Base-by-base conservation (phyloP, 2,113 vertebrate species). In the Capreolus pygargus region DNA sequence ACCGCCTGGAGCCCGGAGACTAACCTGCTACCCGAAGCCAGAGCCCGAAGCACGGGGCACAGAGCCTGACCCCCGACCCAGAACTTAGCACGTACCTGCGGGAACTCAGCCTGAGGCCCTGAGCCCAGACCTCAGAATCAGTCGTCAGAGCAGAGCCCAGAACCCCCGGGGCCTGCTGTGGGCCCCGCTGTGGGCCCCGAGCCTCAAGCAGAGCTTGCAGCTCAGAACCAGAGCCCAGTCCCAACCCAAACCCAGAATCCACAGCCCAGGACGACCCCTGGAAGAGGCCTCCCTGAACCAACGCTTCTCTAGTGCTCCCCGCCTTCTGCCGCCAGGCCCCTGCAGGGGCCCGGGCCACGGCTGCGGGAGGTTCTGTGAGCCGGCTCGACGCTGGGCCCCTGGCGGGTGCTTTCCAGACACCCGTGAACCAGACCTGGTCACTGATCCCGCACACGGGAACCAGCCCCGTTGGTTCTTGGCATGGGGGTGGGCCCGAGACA, bases 261-360 rank as follows among this genome's bases (percentile, higher is more conserved):
- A 94, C 57, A 27, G 23, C 39, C 70, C 50, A 25, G 81, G 50
- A 16, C 0, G 25, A 13, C 5, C 30, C 11, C 7, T 16, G 33
- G 33, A 23, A 43, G 52, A 27, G 4, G 11, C 30, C 8, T 54
- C 10, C 3, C 50, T 33, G 12, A 19, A n/a, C n/a, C 19, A 23
- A 3, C 0, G 1, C 55, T 52, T 58, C 33, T 61, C 39, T 6
- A 1, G 25, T 16, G 0, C 5, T n/a, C 14, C 7, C 55, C 1
- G 2, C 10, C 47, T 70, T 39, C n/a, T 23, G n/a, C 67, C 0
- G 1, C n/a, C 2, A 2, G n/a, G 67, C 23, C 19, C n/a, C n/a
- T 5, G 5, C n/a, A 70, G n/a, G 19, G 21, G n/a, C 67, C 64
- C 1, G 1, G n/a, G 67, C n/a, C 67, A 6, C 0, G n/a, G 67